A percentile compares a stretch with the other conserved stretches of the same genome.
Conservation (phyloP, 2,797 vertebrate genomes). For the Craterocephalus amniculus region DNA sequence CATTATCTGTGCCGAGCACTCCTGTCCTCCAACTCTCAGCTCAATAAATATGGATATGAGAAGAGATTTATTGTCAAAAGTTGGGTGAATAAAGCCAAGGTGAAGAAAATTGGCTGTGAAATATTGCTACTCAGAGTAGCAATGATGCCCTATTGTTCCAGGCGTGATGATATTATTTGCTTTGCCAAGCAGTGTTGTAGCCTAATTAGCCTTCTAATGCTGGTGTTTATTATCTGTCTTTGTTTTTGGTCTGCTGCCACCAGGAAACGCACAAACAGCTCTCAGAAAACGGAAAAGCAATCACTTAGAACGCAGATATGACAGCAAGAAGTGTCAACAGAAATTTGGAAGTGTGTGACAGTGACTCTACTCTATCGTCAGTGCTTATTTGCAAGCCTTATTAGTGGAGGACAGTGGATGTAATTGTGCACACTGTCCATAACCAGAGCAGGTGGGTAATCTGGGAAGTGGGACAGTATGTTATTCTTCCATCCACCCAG, state of each 20-base stretch:
- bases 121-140: conserved; percentile 68
- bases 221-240: conserved; percentile 79
- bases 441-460: conserved; percentile 65
- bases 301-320: conserved; percentile 45
- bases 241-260: conserved; percentile 59
- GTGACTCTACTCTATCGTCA: conserved; percentile 37
- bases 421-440: conserved; percentile 36
- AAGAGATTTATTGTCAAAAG: conserved; percentile 80
- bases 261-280: conserved; percentile 48
- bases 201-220: conserved; percentile 84
- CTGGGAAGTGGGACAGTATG: conserved; percentile 55
- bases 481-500: conserved; percentile 66
- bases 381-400: conserved; percentile 51
- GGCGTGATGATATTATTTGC: conserved; percentile 78
- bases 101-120: conserved; percentile 79
- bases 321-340: conserved; percentile 54
- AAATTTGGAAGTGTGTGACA: conserved; percentile 47
- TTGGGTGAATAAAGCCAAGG: conserved; percentile 73
- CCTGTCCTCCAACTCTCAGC: conserved; percentile 70
- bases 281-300: conserved; percentile 39
- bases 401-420: conserved; percentile 54
- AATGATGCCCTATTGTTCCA: conserved; percentile 66
- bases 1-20: conserved; percentile 69
- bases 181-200: conserved; percentile 70
- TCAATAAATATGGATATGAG: conserved; percentile 85